Percentiles rank a stretch among this genome's conserved stretches.
These are phyloP conservation scores for Epinotia demarniana DNA, from an alignment of 2,888 invertebrate genomes.

Conservation along the genomic window DNA sequence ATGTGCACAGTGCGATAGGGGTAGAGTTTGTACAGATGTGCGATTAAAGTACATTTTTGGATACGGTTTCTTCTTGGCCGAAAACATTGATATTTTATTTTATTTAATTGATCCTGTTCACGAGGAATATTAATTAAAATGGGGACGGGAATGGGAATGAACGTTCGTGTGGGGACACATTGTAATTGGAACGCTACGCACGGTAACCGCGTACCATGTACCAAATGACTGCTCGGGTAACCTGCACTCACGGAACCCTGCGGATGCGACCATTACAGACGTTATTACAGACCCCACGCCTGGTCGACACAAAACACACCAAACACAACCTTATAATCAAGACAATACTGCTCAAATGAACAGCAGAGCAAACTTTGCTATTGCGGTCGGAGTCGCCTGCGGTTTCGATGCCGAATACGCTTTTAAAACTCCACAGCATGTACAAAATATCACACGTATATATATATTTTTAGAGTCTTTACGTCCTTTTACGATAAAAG, in stretches of 20 bases:
- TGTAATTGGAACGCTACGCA: background rate
- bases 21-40: too few species aligned
- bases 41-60: too few species aligned
- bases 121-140: too few species aligned
- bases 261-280: constrained; percentile 64
- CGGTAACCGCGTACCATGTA: background rate
- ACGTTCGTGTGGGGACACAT: background rate
- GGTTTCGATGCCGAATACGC: constrained; percentile 55
- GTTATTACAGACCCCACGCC: constrained; percentile 53
- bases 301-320: background rate
- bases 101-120: too few species aligned
- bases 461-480: constrained; percentile 6
- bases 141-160: background rate
- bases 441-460: constrained; percentile 12
- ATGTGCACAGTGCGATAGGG: too few species aligned
- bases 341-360: background rate
- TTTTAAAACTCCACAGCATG: constrained; percentile 45
- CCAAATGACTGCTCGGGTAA: constrained; percentile 1
- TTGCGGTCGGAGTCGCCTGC: constrained; percentile 54
- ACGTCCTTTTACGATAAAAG: constrained; percentile 28
- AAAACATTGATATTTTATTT: too few species aligned
- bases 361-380: background rate
- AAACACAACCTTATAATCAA: constrained; percentile 12
- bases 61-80: too few species aligned
- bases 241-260: constrained; percentile 15